phyloP scores from a whole-genome alignment of 2,113 vertebrate species.

The Tamias sibiricus region DNA sequence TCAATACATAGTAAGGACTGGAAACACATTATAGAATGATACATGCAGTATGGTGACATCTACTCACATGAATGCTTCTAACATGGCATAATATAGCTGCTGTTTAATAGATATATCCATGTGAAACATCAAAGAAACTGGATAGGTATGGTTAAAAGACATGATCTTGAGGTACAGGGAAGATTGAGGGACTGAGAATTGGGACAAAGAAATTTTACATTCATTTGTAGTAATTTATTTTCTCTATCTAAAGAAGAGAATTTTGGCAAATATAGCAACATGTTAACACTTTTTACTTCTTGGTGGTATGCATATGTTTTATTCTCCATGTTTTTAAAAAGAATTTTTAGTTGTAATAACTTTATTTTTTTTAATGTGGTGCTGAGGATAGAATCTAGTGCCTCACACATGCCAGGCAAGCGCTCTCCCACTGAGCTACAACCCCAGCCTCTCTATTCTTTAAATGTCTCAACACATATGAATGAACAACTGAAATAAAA shows the following conservation, averaged over 20 bases:
- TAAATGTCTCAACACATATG: not conserved
- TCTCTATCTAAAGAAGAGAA: conserved; percentile 13
- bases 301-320: not conserved
- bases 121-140: not conserved
- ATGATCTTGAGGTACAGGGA: not conserved
- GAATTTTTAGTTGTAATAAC: too few relatives aligned
- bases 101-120: not conserved
- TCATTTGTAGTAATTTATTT: conserved; percentile 14
- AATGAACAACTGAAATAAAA: not conserved
- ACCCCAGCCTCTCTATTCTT: not conserved
- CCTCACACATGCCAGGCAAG: too few relatives aligned
- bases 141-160: not conserved
- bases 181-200: not conserved
- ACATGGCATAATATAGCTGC: not conserved
- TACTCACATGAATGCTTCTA: not conserved
- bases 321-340: not conserved
- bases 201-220: not conserved
- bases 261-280: not conserved
- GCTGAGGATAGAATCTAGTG: too few relatives aligned
- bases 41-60: not conserved
- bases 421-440: too few relatives aligned
- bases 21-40: not conserved
- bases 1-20: not conserved
- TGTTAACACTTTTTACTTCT: conserved; percentile 3
- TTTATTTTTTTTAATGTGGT: too few relatives aligned